Conservation (phyloP, 2,888 invertebrate genomes). For the Crocallis elinguaria region DNA sequence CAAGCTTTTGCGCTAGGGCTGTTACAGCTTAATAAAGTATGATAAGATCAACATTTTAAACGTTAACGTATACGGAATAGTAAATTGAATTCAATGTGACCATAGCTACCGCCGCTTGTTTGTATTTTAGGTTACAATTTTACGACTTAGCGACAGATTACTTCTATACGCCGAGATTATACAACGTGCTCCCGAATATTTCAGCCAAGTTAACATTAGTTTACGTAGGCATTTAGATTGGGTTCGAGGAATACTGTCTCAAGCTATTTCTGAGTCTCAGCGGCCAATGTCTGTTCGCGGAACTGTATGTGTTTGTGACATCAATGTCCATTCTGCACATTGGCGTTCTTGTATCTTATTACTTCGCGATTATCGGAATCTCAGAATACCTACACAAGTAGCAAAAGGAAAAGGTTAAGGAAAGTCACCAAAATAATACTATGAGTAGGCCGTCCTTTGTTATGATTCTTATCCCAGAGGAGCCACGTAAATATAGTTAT, state of each 20-base stretch:
- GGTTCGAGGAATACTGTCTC: slow-evolving; percentile 50
- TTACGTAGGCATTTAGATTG: slow-evolving; percentile 37
- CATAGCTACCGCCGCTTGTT: slow-evolving; percentile 6
- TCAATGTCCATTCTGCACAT: slow-evolving; percentile 17
- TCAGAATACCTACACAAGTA: background rate
- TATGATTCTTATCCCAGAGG: slow-evolving; percentile 9
- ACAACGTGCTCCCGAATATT: slow-evolving; percentile 3
- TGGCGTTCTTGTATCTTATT: slow-evolving; percentile 9
- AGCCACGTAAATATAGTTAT: slow-evolving; percentile 2
- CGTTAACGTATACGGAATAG: background rate
- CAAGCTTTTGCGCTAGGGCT: no score
- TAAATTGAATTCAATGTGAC: slow-evolving; percentile 11
- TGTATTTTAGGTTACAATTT: slow-evolving; percentile 8
- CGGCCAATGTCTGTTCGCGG: slow-evolving; percentile 51
- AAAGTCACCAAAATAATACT: slow-evolving; percentile 8
- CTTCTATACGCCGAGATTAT: slow-evolving; percentile 17
- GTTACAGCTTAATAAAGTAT: background rate
- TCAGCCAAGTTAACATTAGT: slow-evolving; percentile 36
- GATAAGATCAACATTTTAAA: background rate
- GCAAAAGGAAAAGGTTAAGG: background rate
- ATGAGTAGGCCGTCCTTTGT: slow-evolving; percentile 9
- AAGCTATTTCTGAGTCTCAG: slow-evolving; percentile 59
- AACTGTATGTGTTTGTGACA: slow-evolving; percentile 41
- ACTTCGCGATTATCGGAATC: slow-evolving; percentile 9
- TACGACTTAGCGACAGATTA: slow-evolving; percentile 6